These are phyloP conservation scores for Poeciliopsis infans DNA, from an alignment of 2,797 vertebrate species.

Conservation along the genomic window DNA sequence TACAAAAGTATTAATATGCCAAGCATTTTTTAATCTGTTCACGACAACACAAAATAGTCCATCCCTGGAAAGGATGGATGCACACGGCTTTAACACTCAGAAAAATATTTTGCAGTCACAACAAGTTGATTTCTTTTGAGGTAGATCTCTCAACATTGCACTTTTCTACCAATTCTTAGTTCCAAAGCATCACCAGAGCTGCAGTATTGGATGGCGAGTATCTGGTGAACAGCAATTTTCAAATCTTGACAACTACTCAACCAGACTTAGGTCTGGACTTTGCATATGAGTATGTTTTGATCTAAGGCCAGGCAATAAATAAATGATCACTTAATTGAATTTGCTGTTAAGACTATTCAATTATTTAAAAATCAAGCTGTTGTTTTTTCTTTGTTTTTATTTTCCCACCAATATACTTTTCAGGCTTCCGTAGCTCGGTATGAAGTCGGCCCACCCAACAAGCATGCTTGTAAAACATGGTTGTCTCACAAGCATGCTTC, in stretches of 20 bases:
- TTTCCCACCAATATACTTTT: no score
- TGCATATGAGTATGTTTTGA: neutral
- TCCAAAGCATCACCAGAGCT: neutral
- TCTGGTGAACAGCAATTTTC: neutral
- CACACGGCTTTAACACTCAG: no score
- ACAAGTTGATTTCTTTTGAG: neutral
- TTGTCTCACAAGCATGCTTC: no score
- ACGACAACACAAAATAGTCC: neutral
- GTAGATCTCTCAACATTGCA: neutral
- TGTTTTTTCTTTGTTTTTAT: no score
- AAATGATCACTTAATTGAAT: no score
- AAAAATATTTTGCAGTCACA: no score
- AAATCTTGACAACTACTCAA: neutral
- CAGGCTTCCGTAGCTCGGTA: no score
- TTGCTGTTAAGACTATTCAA: no score
- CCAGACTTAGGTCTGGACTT: neutral
- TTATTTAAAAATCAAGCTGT: no score
- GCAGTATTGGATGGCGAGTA: neutral
- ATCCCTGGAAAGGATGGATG: neutral
- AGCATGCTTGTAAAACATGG: no score
- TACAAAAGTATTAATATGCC: neutral
- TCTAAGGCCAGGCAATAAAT: no score
- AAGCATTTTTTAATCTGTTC: neutral
- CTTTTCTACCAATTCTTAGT: neutral
- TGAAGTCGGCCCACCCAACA: no score